phyloP scores from a whole-genome alignment of 2,797 vertebrate species.

The Platalea minor region DNA sequence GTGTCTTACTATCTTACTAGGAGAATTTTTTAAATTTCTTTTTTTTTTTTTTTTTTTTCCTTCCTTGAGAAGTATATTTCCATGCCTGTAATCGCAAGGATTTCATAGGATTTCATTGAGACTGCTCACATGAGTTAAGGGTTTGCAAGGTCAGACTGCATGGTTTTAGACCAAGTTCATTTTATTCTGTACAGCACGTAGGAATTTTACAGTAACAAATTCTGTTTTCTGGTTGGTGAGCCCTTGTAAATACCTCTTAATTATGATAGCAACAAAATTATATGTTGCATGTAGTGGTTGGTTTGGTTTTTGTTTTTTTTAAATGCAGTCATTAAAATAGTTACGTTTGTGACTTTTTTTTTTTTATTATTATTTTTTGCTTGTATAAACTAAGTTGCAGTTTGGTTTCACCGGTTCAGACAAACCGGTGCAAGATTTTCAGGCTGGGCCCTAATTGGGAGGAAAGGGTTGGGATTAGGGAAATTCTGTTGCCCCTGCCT shows the following conservation, averaged over 20 bases:
- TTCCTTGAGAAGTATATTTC: neutral
- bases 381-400: neutral
- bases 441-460: neutral
- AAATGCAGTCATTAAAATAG: neutral
- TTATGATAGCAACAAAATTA: neutral
- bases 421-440: neutral
- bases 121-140: neutral
- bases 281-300: accelerated
- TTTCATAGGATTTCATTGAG: neutral
- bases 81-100: neutral
- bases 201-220: neutral
- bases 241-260: neutral
- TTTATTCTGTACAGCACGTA: neutral
- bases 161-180: neutral
- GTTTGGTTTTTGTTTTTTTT: neutral
- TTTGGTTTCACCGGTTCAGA: neutral
- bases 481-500: neutral
- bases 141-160: neutral
- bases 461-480: neutral
- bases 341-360: neutral
- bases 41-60: neutral
- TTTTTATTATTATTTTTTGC: no score
- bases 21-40: neutral
- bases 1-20: neutral
- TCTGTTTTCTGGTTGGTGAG: neutral